Base-by-base conservation (phyloP, 2,797 vertebrate species). In the Lepilemur septentrionalis region DNA sequence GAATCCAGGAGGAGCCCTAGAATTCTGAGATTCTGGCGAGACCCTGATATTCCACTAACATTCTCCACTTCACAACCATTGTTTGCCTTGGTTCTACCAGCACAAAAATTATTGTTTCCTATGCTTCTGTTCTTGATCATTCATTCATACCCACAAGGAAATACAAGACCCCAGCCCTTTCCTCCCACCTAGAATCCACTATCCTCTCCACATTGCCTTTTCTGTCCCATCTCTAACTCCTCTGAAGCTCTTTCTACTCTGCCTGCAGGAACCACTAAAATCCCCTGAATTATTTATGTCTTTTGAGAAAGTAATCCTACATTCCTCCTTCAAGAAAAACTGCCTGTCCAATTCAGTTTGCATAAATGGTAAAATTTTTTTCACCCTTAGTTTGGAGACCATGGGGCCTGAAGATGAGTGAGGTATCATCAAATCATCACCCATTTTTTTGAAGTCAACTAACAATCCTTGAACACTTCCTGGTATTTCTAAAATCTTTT, bases 41-140 rank as follows among this genome's bases (percentile, higher is more conserved):
- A 61, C 13, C 4, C 2, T 9, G 14, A 4, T 15, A 10, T 7
- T 69, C 11, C 10, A 3, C 1, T 12, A 7, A 9, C 7, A 7
- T 15, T 69, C 9, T 61, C 4, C 73, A 5, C 9, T 88, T 81
- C 2, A 25, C 6, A 43, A 14, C 4, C 5, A 7, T 69, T 32
- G 22, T 22, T 55, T 65, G 5, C 1, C 10, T 32, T 87, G 11
- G 0, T 28, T 87, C 35, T 78, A 17, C n/a, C 13, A 57, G 7
- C 18, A 91, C 17, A 90, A 38, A 72, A 20, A 7, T 38, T 46
- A 6, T 59, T n/a, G 4, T 76, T 28, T 15, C 8, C 6, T 57
- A 3, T 69, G 20, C 0, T 23, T 92, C 1, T 75, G 2, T 63
- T 92, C 93, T 73, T 79, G 8, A 67, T 93, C 38, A 48, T 0